Base-by-base conservation (phyloP, 2,113 vertebrate genomes). In the Neomonachus schauinslandi region DNA sequence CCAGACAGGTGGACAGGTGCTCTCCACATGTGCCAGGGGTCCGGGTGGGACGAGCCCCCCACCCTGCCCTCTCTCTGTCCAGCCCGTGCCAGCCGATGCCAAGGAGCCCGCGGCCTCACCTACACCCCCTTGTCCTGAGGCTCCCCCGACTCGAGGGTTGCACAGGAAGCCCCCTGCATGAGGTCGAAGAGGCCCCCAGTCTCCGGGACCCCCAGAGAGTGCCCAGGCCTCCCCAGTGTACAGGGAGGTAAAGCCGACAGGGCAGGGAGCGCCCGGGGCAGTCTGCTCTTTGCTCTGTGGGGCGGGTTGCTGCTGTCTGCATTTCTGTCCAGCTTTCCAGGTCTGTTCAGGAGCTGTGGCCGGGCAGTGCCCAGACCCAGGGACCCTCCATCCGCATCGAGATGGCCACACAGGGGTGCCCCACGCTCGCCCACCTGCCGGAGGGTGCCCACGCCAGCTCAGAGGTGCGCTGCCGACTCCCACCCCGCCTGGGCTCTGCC, bases 301-400 rank as follows among this genome's bases (percentile, higher is more conserved):
- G 5, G 19, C 28, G 0, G 1, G 1, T 26, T 3, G 13, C 59
- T 31, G 5, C 46, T 1, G 0, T 11, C 19, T 33, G 28, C n/a
- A 2, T 15, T 24, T 28, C 11, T 7, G 15, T 67, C 51, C 19
- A 11, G 28, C n/a, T 31, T 57, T 16, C 13, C 57, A 7, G 24
- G 7, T 74, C 15, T 14, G 31, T 4, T 19, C 67, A 26, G 53
- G 21, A 31, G 91, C 15, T 13, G 51, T 2, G 28, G 46, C 63
- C 0, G 2, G 80, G 71, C 8, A 5, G 36, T 8, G 26, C 11
- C 49, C 69, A 63, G 42, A 22, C 55, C 36, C 42, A 1, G 0
- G 14, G 7, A 1, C 26, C 14, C 4, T 74, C 67, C 33, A 2
- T 10, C 11, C 14, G 53, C 59, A 7, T 6, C 0, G 2, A 26